phyloP scores from a whole-genome alignment of 2,888 invertebrate genomes.

The Polylopha cassiicola region DNA sequence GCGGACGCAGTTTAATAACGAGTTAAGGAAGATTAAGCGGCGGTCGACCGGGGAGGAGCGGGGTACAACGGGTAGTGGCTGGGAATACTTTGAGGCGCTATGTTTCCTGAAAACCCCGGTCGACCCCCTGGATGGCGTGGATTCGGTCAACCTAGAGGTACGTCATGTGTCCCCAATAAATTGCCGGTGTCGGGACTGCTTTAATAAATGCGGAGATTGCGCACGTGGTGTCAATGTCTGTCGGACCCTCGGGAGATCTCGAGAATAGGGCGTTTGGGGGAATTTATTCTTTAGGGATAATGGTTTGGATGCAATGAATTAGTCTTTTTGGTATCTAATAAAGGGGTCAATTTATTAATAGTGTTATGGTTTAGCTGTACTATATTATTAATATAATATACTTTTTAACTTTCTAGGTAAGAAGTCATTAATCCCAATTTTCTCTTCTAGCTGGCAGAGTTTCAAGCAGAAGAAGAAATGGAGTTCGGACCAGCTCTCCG shows the following conservation, averaged over 20 bases:
- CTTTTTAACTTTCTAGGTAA: too few relatives aligned
- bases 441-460: slow-evolving; percentile 68
- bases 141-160: slow-evolving; percentile 64
- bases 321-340: too few relatives aligned
- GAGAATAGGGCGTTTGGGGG: too few relatives aligned
- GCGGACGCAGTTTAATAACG: slow-evolving; percentile 63
- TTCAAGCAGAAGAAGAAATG: slow-evolving; percentile 65
- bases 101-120: slow-evolving; percentile 51
- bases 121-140: slow-evolving; percentile 48
- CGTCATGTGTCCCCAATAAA: too few relatives aligned
- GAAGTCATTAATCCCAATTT: too few relatives aligned
- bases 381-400: too few relatives aligned
- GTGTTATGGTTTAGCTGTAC: too few relatives aligned
- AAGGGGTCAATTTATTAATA: too few relatives aligned
- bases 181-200: slow-evolving; percentile 9
- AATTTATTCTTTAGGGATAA: too few relatives aligned
- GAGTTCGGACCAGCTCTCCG: slow-evolving; percentile 46
- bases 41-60: slow-evolving; percentile 34
- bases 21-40: slow-evolving; percentile 61
- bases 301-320: too few relatives aligned
- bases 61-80: slow-evolving; percentile 44
- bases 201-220: neutral
- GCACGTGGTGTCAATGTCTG: neutral
- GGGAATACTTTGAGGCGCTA: slow-evolving; percentile 68
- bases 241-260: too few relatives aligned